A percentile compares a stretch with the other conserved stretches of the same genome.
phyloP scores from a whole-genome alignment of 2,113 vertebrate species.

The Malurus melanocephalus region DNA sequence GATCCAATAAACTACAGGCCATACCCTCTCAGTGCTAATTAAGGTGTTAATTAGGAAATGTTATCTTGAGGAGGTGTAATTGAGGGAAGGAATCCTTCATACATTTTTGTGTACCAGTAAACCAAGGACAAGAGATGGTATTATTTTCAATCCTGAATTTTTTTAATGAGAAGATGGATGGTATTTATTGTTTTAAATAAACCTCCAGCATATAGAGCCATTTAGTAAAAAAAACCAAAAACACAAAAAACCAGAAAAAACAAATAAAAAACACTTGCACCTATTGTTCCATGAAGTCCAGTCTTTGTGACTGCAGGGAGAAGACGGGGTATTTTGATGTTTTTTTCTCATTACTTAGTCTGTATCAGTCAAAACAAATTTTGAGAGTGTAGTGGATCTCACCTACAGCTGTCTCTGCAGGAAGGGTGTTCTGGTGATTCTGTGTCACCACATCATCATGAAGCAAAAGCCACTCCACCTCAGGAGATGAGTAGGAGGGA shows the following conservation, averaged over 20 bases:
- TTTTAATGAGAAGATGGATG: not conserved
- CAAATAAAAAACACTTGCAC: not conserved
- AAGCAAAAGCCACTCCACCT: not conserved
- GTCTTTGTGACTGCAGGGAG: not conserved
- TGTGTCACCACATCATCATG: not conserved
- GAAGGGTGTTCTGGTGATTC: not conserved
- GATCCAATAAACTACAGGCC: conserved; percentile 42
- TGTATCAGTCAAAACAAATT: not conserved
- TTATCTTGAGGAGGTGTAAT: conserved; percentile 29
- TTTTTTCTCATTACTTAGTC: not conserved
- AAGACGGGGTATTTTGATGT: not conserved
- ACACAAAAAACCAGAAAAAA: not conserved
- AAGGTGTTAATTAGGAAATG: conserved; percentile 61
- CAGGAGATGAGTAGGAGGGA: not conserved
- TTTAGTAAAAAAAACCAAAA: not conserved
- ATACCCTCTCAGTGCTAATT: conserved; percentile 53
- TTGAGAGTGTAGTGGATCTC: not conserved
- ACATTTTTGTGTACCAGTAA: not conserved
- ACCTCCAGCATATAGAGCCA: not conserved
- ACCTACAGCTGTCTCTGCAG: not conserved
- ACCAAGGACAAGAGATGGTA: not conserved
- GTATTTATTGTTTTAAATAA: not conserved
- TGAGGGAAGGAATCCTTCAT: not conserved
- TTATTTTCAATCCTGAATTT: not conserved
- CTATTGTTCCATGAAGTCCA: not conserved